Evolutionary conservation across 2,888 invertebrate species (phyloP).

Genomic region (Ferrisia virgata): DNA sequence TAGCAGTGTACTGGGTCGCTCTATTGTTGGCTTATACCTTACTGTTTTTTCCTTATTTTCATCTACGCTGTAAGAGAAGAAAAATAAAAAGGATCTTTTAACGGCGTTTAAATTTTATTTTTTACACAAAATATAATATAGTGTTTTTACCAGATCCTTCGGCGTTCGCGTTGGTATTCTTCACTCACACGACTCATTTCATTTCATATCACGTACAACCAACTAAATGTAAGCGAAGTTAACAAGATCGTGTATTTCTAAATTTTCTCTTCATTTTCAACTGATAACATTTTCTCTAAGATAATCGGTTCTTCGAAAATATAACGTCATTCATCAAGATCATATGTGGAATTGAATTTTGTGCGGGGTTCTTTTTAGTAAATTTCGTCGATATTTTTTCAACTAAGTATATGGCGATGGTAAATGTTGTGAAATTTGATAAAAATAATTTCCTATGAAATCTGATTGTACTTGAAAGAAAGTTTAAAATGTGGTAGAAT

Average conservation of each 20-base stretch:
- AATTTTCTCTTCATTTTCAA: constrained; percentile 2
- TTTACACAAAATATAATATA: constrained; percentile 1
- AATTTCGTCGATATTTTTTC: neutral
- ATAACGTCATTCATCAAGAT: neutral
- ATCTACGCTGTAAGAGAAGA: neutral
- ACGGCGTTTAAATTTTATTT: neutral
- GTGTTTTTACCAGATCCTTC: neutral
- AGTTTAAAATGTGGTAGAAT: too few species aligned
- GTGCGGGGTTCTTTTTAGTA: neutral
- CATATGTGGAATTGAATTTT: neutral
- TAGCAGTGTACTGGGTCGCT: constrained; percentile 16
- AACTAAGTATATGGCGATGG: neutral
- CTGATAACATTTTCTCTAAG: neutral
- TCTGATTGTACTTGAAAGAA: neutral
- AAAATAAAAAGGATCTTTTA: neutral
- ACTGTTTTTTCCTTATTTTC: neutral
- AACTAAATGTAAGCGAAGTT: neutral
- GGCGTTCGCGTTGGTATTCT: neutral
- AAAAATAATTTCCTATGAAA: neutral
- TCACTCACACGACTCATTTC: neutral
- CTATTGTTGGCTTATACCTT: neutral
- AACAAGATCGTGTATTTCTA: neutral
- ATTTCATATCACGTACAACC: neutral
- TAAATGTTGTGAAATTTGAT: neutral
- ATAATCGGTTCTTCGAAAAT: neutral